Evolutionary conservation across 2,113 vertebrate species (phyloP).

Genomic region (Sander lucioperca): DNA sequence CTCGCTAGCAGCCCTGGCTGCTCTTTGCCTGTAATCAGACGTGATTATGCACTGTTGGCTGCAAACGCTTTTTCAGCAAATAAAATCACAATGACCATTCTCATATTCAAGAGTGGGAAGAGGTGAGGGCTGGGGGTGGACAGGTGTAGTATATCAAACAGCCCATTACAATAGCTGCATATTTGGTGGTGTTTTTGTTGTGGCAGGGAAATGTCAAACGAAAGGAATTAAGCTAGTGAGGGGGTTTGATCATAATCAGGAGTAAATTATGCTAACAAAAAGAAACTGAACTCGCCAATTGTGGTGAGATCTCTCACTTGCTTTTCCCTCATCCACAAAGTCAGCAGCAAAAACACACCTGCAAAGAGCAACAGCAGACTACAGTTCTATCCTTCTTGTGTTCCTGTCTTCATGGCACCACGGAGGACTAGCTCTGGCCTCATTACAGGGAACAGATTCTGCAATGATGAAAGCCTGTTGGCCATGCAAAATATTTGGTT

Average conservation of each 20-base stretch:
- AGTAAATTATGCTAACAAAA: conserved; percentile 18
- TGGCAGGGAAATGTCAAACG: conserved; percentile 25
- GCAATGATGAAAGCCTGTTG: conserved; percentile 64
- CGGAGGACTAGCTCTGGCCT: conserved; percentile 55
- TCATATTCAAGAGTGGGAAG: conserved; percentile 48
- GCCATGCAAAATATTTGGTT: conserved; percentile 75
- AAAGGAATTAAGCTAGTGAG: conserved; percentile 38
- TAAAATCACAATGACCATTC: conserved; percentile 68
- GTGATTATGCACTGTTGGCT: conserved; percentile 70
- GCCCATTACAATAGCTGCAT: neutral
- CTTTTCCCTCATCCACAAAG: neutral
- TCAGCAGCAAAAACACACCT: neutral
- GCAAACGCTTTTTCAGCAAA: conserved; percentile 67
- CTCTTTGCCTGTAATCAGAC: conserved; percentile 67
- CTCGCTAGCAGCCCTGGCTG: conserved; percentile 53
- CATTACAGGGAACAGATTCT: conserved; percentile 69
- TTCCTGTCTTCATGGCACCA: conserved; percentile 45
- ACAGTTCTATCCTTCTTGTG: conserved; percentile 9
- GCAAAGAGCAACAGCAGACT: neutral
- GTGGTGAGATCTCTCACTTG: neutral
- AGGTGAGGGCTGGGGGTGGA: conserved; percentile 35
- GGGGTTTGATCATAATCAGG: conserved; percentile 27
- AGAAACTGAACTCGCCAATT: neutral
- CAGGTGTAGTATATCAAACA: conserved; percentile 42
- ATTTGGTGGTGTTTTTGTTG: conserved; percentile 14